phyloP scores from a whole-genome alignment of 2,797 vertebrate genomes.

The Rallus crepitans region DNA sequence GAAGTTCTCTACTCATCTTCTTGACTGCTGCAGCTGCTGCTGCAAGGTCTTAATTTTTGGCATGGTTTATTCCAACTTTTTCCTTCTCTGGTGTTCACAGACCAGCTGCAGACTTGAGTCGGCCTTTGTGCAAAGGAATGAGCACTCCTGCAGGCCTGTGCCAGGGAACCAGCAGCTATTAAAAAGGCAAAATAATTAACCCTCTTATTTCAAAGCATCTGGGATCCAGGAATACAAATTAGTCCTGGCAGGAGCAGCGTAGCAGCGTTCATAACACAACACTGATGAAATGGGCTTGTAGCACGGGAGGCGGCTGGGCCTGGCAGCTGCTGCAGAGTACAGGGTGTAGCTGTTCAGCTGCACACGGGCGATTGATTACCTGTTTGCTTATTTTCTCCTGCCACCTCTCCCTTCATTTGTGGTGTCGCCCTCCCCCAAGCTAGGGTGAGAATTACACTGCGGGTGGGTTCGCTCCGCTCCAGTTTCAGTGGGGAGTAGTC shows the following conservation, averaged over 20 bases:
- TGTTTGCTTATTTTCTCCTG: neutral
- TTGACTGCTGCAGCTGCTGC: constrained; percentile 6
- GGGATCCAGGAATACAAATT: neutral
- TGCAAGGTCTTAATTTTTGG: neutral
- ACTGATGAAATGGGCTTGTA: neutral
- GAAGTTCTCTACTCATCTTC: neutral
- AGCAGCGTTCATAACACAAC: neutral
- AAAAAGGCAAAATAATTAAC: constrained; percentile 12
- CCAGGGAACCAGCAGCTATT: neutral
- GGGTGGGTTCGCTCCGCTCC: neutral
- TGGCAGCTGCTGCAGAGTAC: neutral
- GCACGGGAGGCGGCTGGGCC: neutral
- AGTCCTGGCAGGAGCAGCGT: neutral
- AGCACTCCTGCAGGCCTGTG: neutral
- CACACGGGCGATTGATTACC: neutral
- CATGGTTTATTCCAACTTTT: neutral
- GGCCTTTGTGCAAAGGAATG: neutral
- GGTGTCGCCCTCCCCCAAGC: neutral
- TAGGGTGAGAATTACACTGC: neutral
- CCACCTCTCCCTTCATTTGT: neutral
- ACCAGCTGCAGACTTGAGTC: constrained; percentile 27
- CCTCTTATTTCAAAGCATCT: neutral
- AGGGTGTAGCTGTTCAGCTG: neutral
- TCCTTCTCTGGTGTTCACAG: neutral
- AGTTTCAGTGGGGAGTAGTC: neutral